Percentiles rank a stretch among this genome's conserved stretches.
phyloP scores from a whole-genome alignment of 1,140 invertebrate genomes.

The Halotydeus destructor region DNA sequence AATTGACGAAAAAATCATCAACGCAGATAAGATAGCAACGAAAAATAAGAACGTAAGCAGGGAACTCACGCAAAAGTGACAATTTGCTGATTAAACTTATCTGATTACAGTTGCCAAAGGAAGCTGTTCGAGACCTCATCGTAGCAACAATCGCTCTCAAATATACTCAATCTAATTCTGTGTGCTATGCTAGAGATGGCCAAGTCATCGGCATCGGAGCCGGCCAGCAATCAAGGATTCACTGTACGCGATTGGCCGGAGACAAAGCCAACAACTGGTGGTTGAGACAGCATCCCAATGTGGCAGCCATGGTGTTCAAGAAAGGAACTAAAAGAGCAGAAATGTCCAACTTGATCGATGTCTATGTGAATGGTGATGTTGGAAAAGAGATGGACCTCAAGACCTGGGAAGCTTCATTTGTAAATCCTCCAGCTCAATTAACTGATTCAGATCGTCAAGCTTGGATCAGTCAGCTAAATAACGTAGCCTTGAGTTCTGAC shows the following conservation, averaged over 20 bases:
- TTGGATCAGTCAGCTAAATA: constrained; percentile 56
- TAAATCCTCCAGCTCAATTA: constrained; percentile 42
- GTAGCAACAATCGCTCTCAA: constrained; percentile 91
- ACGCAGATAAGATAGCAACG: constrained; percentile 51
- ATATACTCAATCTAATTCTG: constrained; percentile 93
- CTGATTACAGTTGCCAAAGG: constrained; percentile 36
- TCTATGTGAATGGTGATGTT: constrained; percentile 72
- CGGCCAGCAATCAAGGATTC: constrained; percentile 90
- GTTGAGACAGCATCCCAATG: constrained; percentile 76
- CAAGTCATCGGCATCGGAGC: constrained; percentile 93
- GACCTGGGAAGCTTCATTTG: constrained; percentile 46
- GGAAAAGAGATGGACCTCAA: constrained; percentile 49
- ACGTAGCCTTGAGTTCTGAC: constrained; percentile 86
- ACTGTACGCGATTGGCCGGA: constrained; percentile 86
- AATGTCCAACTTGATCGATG: constrained; percentile 86
- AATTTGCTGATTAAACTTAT: background rate
- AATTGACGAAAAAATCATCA: constrained; percentile 55
- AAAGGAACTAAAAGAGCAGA: constrained; percentile 72
- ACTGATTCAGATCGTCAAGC: constrained; percentile 32
- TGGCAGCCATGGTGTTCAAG: constrained; percentile 66
- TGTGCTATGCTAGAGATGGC: constrained; percentile 72
- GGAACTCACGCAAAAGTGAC: background rate
- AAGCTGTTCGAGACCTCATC: constrained; percentile 66
- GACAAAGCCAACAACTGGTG: constrained; percentile 98
- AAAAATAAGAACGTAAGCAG: constrained; percentile 35